phyloP scores from a whole-genome alignment of 2,888 invertebrate species.

The Chrysodeixis includens region DNA sequence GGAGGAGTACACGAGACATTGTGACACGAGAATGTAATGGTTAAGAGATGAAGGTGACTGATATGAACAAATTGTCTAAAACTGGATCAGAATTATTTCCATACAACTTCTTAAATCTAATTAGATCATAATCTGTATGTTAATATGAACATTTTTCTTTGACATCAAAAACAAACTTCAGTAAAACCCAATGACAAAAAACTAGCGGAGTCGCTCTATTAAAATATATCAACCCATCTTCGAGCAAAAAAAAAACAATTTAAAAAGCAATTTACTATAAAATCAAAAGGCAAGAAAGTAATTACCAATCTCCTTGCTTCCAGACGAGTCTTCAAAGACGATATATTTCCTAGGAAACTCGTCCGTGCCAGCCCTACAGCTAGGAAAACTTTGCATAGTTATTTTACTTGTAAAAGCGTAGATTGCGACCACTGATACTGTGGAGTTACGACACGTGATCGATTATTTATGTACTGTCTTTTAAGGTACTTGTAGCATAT shows the following conservation, averaged over 20 bases:
- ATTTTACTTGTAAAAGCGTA: conserved; percentile 69
- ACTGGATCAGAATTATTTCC: no score
- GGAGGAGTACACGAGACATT: no score
- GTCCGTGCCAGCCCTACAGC: conserved; percentile 59
- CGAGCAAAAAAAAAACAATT: no score
- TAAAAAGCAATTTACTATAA: conserved; percentile 1
- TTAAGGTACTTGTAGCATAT: neutral
- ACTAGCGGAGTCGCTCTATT: no score
- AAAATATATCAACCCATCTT: neutral
- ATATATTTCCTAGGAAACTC: conserved; percentile 10
- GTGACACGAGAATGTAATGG: no score
- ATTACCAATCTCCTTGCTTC: neutral
- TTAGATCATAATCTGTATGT: no score
- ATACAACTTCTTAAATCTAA: no score
- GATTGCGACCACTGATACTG: conserved; percentile 24
- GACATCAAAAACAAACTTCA: no score
- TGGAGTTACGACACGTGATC: conserved; percentile 8
- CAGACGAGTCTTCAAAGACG: conserved; percentile 7
- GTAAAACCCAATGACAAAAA: no score
- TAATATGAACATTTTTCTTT: no score
- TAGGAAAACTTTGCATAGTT: conserved; percentile 61
- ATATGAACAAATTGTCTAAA: no score
- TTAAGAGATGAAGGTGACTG: no score
- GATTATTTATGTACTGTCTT: neutral
- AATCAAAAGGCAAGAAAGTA: conserved; percentile 14